Base-by-base conservation (phyloP, 2,888 invertebrate genomes). In the Lamellibrachia satsuma region DNA sequence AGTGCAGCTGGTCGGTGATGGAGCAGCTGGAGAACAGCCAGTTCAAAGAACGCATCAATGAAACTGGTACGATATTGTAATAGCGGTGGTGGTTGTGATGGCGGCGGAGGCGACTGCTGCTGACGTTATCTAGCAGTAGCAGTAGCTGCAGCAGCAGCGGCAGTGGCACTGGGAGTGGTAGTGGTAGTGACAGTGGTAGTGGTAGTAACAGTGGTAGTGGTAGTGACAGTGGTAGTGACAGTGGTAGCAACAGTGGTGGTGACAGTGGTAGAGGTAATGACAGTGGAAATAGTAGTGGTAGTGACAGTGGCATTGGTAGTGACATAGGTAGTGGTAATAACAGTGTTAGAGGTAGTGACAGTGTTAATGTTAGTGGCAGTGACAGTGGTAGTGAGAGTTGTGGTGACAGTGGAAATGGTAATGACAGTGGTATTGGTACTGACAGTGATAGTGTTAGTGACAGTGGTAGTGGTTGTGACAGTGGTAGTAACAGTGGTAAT, bases 401-500 rank as follows among this genome's bases (percentile, higher is more conserved):
- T 91, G 52, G 91, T 91, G 39, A 39, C 39, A 39, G 39, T 39
- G 39, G 39, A 39, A 91, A 52, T 91, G 52, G 91, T 91, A 91
- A 52, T 91, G 52, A 52, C n/a, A 91, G 91, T 91, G 52, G 52
- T 91, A 91, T 52, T 91, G 52, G 91, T 91, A 91, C 52, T 55
- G 52, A 52, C 52, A 91, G 52, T 91, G 6, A 52, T 39, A 39
- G 39, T 39, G 39, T 39, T 39, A 39, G 39, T 39, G 39, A 39
- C 39, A 39, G 39, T 39, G 39, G 39, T 39, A 39, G 39, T 39
- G 39, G 39, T 39, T 39, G 39, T 39, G 39, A 39, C n/a, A 55
- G 91, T 91, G 1, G 91, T 91, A 91, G 91, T 91, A 90, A 39
- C 90, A 92, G 75, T 92, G 90, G 75, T 92, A 92, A 39, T 92